Base-by-base conservation (phyloP, 2,888 invertebrate species). In the Eucriotettix oculatus region DNA sequence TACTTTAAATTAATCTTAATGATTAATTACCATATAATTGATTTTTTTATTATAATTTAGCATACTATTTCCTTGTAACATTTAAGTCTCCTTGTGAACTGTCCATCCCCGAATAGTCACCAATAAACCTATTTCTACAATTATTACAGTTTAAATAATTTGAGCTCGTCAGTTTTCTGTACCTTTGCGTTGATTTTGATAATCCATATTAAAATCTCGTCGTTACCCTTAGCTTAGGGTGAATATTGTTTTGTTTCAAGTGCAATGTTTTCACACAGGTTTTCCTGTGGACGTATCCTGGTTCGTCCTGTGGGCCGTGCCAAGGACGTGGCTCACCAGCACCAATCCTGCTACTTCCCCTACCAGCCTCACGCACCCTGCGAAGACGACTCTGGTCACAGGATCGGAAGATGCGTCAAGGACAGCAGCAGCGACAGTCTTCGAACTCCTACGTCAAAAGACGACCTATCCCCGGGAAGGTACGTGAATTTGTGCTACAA, bases 381-480 rank as follows among this genome's bases (percentile, higher is more conserved):
- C 29, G 29, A 29, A 29, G 48, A 48, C 48, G 48, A 48, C 48
- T n/a, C 48, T n/a, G 48, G 48, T 12, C 14, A n/a, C 48, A 29
- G 29, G 29, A 29, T 29, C 56, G 53, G 55, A 40, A 17, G 43
- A 40, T 52, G 48, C 52, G 52, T 29, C 16, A 69, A 76, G 74
- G 68, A 78, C 74, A 61, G 83, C 74, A 74, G 82, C 75, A 71
- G 81, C 72, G 84, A 84, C 65, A 78, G 84, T 68, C 83, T 85
- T 60, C 83, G 85, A 57, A 60, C 54, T 14, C 57, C 57, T 16
- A 54, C 64, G 52, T 87, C 87, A 67, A 88, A 88, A 69, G 88
- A 89, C 71, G 87, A 89, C 71, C 76, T 89, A 63, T 86, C 88
- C 61, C 85, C 88, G 66, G 84, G 85, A 63, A 85, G 85, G 71